Base-by-base conservation (phyloP, 2,888 invertebrate species). In the Nemotelus nigrinus region DNA sequence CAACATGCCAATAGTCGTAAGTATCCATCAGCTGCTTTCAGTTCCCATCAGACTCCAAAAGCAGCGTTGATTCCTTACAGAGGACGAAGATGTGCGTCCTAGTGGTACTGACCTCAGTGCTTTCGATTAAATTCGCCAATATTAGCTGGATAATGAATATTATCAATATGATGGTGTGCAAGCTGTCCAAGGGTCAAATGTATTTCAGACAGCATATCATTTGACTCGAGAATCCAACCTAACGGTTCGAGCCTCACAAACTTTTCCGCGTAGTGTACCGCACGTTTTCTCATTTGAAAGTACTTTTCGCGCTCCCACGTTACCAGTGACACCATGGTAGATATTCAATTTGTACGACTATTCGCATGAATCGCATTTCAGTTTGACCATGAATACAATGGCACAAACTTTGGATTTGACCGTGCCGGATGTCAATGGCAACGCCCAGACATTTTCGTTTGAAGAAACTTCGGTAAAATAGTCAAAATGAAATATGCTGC, bases 231-330 rank as follows among this genome's bases (percentile, higher is more conserved):
- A 91, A 74, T 92, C 93, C 0, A 93, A 95, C 84, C 88, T 96
- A 78, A 93, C 93, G 0, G 86, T 93, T 79, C 91, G 92, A 3
- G 91, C 95, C 58, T 89, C 88, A 80, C 88, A 92, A 77, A 91
- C 96, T 65, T 95, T 96, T 84, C 95, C 96, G 0, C 88, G 89
- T 79, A 96, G 96, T 0, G 86, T 96, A 39, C 96, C 96, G 0
- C 90, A 92, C 72, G 92, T 94, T 85, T 96, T 96, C 88, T 95
- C 94, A 63, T 91, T 96, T 80, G 92, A 94, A 76, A 92, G 92
- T 78, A 96, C 96, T 0, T 94, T 95, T 86, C 91, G 92, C 79
- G 89, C 91, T 67, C 87, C 90, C 82, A 87, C 91, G 86, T 82
- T 91, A 82, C 88, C 90, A 78, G 87, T 89, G 86, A 88, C 89